phyloP scores from a whole-genome alignment of 1,140 invertebrate genomes.

The Leptoteleia sp. region DNA sequence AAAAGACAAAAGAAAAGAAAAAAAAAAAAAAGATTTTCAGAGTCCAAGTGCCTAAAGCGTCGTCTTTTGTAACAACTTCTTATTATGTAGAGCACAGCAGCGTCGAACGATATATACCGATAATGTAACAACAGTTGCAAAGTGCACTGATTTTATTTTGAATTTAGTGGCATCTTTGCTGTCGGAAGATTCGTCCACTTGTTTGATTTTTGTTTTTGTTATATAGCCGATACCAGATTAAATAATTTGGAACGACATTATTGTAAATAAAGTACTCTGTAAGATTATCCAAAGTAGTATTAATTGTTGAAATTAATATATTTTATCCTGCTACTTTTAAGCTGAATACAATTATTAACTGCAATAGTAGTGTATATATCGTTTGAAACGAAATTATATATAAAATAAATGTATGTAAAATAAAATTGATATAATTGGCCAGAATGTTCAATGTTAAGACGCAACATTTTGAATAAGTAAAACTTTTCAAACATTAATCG shows the following conservation, averaged over 20 bases:
- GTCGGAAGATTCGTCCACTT: conserved; percentile 15
- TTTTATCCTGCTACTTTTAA: conserved; percentile 40
- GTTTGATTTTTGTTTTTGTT: conserved; percentile 38
- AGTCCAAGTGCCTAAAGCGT: conserved; percentile 44
- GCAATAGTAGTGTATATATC: conserved; percentile 50
- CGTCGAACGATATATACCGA: conserved; percentile 39
- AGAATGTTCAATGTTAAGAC: too few species aligned
- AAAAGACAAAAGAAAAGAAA: conserved; percentile 17
- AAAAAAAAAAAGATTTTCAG: too few species aligned
- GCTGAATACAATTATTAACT: conserved; percentile 9
- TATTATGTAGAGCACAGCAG: background rate
- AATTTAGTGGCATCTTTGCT: background rate
- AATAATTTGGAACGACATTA: conserved; percentile 41
- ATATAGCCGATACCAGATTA: conserved; percentile 22
- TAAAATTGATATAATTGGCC: background rate
- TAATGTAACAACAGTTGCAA: conserved; percentile 10
- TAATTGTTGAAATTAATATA: conserved; percentile 64
- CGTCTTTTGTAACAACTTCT: conserved; percentile 21
- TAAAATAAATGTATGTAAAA: background rate
- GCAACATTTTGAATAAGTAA: background rate
- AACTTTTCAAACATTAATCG: too few species aligned
- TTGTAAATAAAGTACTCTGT: conserved; percentile 72
- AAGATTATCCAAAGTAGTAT: conserved; percentile 53
- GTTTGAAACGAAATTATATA: conserved; percentile 34
- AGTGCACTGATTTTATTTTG: conserved; percentile 2